These are phyloP conservation scores for Pygoscelis adeliae DNA, from an alignment of 2,113 vertebrate genomes.

Conservation along the genomic window DNA sequence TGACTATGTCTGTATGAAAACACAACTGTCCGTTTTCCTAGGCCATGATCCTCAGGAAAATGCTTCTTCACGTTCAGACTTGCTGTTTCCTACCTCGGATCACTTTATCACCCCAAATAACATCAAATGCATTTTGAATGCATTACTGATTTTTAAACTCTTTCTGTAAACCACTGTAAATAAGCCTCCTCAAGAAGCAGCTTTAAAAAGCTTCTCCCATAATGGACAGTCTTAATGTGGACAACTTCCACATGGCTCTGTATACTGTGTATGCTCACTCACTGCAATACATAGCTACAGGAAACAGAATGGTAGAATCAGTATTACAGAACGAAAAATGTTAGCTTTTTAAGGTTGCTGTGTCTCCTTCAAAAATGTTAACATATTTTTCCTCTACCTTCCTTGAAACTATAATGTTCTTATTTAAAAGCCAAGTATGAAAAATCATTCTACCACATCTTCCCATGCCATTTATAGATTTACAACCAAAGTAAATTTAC, in stretches of 20 bases:
- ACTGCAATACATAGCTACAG: not conserved
- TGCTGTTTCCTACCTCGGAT: not conserved
- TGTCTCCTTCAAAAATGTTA: not conserved
- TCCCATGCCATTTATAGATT: slow-evolving; percentile 65
- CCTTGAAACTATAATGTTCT: not conserved
- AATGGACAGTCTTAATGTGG: not conserved
- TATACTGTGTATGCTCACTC: not conserved
- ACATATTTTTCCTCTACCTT: not conserved
- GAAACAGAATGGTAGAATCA: not conserved
- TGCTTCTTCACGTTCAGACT: not conserved
- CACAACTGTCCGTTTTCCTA: not conserved
- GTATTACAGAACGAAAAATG: not conserved
- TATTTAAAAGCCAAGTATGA: slow-evolving; percentile 44
- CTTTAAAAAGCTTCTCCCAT: not conserved
- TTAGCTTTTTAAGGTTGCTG: not conserved
- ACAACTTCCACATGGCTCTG: not conserved
- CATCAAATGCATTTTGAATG: not conserved
- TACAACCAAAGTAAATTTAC: slow-evolving; percentile 61
- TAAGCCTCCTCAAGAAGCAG: not conserved
- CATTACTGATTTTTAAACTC: not conserved
- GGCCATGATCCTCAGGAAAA: not conserved
- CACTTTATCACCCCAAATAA: not conserved
- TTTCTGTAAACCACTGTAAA: not conserved
- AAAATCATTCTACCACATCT: slow-evolving; percentile 61
- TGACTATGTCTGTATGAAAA: not conserved